Base-by-base conservation (phyloP, 2,888 invertebrate genomes). In the Galeopsomyia nigrocyanea region DNA sequence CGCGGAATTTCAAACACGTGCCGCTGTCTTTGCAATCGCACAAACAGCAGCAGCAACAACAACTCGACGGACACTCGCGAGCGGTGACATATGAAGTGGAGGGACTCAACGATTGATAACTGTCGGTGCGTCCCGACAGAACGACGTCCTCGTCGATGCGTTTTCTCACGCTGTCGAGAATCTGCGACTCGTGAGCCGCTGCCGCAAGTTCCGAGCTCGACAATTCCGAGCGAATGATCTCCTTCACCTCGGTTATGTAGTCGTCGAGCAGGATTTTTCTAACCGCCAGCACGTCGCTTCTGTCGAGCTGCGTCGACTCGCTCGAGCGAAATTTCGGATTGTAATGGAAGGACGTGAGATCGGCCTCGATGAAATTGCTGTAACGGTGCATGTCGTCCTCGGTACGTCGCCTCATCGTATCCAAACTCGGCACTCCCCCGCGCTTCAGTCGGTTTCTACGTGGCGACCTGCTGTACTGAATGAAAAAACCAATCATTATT, bases 221-320 rank as follows among this genome's bases (percentile, higher is more conserved):
- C 17, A n/a, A n/a, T 16, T 70, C 64, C 17, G 58, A 19, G 10
- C 57, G 57, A 0, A 72, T 47, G 17, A 72, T 73, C 53, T 75
- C 75, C 46, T 64, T 66, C 6, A 73, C 67, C 31, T 75, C 72
- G 17, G 69, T 69, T 16, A 67, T 72, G 55, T 73, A 75, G 22
- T 73, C 69, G n/a, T 75, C 72, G 3, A 75, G 64, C 10, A 75
- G 56, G 21, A 70, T 64, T 46, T 64, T 75, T 47, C 61, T 73
- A 1, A 50, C 64, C 6, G 47, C 49, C 14, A 17, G 51, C 0
- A 57, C 53, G 17, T 72, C 69, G 0, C 49, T 10, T 21, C 50
- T 16, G 0, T 17, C n/a, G 7, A 61, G 10, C 14, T 16, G 5
- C 26, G 55, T 60, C 49, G 61, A n/a, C 0, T 10, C 46, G 14